Conservation (phyloP, 2,113 vertebrate genomes). For the Onychorhynchus coronatus region DNA sequence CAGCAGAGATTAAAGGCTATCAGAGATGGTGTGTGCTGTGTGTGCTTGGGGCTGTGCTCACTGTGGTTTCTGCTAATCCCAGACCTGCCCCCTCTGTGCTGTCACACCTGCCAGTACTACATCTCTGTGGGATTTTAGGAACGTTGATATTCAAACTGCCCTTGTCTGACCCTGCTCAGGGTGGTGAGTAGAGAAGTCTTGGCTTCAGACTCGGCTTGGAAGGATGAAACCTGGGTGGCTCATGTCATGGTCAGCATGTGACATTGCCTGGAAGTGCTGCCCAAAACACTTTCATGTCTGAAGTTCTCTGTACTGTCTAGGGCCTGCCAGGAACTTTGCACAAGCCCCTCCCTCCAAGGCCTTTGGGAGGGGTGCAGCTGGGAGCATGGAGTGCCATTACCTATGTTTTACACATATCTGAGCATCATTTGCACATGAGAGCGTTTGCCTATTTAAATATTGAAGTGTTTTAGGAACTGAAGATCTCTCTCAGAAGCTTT, state of each 20-base stretch:
- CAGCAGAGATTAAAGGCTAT: neutral
- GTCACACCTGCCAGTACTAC: neutral
- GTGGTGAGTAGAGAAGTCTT: rapidly evolving
- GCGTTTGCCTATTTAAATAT: neutral
- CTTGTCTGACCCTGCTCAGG: neutral
- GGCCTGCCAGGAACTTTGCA: neutral
- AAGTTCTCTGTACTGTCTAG: neutral
- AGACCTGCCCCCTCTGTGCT: neutral
- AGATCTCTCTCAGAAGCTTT: neutral
- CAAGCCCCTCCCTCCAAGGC: rapidly evolving
- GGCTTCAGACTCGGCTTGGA: neutral
- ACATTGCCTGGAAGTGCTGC: neutral
- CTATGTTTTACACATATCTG: neutral
- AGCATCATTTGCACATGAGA: constrained; percentile 11
- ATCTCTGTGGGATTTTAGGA: neutral
- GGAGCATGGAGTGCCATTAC: neutral
- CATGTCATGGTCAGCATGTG: rapidly evolving
- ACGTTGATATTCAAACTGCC: neutral
- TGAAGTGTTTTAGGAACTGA: neutral
- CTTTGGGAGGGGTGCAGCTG: neutral
- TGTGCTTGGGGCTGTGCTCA: neutral
- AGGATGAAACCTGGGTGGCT: neutral
- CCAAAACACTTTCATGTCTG: neutral
- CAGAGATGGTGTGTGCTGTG: neutral
- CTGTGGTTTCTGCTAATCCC: neutral